Evolutionary conservation across 92 coral and sea anemone genomes (phyloP).

Genomic region (Epizoanthus illoricatus): DNA sequence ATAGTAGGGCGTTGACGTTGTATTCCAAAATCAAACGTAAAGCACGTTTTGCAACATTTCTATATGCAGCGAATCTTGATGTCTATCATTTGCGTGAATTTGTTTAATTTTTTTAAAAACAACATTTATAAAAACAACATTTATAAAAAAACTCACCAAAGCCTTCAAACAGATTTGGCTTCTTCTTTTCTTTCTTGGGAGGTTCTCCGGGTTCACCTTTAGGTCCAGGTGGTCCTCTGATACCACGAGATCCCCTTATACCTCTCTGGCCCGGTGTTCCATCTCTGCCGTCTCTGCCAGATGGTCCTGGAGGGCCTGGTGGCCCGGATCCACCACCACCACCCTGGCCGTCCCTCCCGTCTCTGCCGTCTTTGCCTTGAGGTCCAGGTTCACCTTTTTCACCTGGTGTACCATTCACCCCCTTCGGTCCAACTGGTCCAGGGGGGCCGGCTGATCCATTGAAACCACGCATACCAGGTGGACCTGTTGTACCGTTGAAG

Average conservation of each 20-base stretch:
- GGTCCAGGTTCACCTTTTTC: constrained; percentile 57
- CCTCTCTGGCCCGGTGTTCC: constrained; percentile 39
- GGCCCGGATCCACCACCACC: constrained; percentile 31
- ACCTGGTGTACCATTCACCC: constrained; percentile 57
- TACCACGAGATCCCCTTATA: constrained; percentile 46
- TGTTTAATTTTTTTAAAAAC: too few species aligned
- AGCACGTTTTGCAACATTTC: too few species aligned
- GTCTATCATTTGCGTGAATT: too few species aligned
- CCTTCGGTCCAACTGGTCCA: constrained; percentile 45
- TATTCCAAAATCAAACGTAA: too few species aligned
- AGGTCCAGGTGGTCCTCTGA: constrained; percentile 46
- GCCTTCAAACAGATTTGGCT: constrained; percentile 52
- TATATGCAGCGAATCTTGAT: too few species aligned
- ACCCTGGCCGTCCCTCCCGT: constrained; percentile 51
- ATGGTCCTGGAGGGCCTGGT: constrained; percentile 64
- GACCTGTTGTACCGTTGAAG: constrained; percentile 10
- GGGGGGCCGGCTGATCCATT: constrained; percentile 51
- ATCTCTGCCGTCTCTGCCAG: constrained; percentile 46
- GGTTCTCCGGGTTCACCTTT: constrained; percentile 23
- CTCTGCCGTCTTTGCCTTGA: constrained; percentile 55
- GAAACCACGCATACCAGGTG: constrained; percentile 8
- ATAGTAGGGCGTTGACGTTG: too few species aligned
- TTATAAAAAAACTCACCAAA: constrained; percentile 47
- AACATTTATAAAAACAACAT: neutral
- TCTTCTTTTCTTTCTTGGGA: constrained; percentile 22